Evolutionary conservation across 2,113 vertebrate species (phyloP), one percentile per base, ranked within the genome.

Genomic region (Cheirogaleus medius): DNA sequence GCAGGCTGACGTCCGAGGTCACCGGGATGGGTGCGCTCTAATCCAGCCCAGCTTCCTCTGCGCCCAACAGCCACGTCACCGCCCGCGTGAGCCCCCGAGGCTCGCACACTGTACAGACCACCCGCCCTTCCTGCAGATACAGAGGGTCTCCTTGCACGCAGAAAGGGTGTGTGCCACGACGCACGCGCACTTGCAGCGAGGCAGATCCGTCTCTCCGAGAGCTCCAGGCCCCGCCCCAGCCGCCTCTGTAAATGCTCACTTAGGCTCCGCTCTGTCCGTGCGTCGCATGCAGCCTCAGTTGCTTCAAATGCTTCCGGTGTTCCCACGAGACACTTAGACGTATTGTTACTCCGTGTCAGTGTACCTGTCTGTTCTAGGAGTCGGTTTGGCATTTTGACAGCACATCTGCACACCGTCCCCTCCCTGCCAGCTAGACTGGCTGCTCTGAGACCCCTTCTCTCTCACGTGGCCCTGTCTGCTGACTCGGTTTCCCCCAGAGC

Each of bases 1-100:
- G 98, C 99, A 99, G 99, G 99, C 99, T 99, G 99, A 99, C 99
- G 95, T 99, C 99, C 98, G 99, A 99, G 99, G 99, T 99, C 99
- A 99, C 99, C 98, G 99, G 99, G 99, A 99, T 99, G 99, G 99
- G 99, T 89, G 98, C 99, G 74, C 99, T 99, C 98, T 99, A 99
- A 99, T 98, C 99, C 98, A 97, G 97, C 98, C 98, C 97, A 97
- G 97, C 98, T 98, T 97, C 98, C 98, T 98, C 93, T 91, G 89
- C 98, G 98, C 98, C 98, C 98, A 99, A 15, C 27, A 63, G 3
- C 42, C 1, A 5, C 18, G 5, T 77, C 98, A 98, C 98, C 98
- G 99, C 99, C 98, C 98, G 97, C 97, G 98, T 98, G 98, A 99
- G 98, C 98, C 98, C 98, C 98, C 97, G 97, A 98, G 97, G 97